phyloP scores from a whole-genome alignment of 2,888 invertebrate genomes.

The Aspidiotus rigidus region DNA sequence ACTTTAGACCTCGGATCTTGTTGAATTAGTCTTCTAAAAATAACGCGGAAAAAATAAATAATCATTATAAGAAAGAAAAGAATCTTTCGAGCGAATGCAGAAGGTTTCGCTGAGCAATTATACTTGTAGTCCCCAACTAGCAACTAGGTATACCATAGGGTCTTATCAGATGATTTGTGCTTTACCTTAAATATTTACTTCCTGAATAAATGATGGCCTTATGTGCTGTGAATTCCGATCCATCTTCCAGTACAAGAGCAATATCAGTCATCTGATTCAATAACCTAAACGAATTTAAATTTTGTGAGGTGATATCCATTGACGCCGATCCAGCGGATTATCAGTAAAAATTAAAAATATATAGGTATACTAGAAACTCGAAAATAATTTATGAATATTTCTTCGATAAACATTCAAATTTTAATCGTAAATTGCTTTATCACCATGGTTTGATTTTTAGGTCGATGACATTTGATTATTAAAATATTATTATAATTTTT shows the following conservation, averaged over 20 bases:
- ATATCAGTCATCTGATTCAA: conserved; percentile 27
- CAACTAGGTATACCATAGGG: not conserved
- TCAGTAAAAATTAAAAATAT: too few relatives aligned
- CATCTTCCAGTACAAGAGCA: conserved; percentile 20
- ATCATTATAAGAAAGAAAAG: not conserved
- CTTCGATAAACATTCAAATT: too few relatives aligned
- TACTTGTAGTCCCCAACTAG: not conserved
- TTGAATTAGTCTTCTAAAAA: conserved; percentile 11
- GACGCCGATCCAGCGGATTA: too few relatives aligned
- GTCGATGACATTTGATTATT: too few relatives aligned
- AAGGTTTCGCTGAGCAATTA: not conserved
- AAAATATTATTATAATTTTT: too few relatives aligned
- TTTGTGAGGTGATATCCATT: conserved; percentile 24
- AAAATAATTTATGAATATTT: too few relatives aligned
- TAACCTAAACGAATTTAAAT: conserved; percentile 27
- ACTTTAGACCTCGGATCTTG: conserved; percentile 12
- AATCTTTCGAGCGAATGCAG: not conserved
- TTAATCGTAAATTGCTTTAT: too few relatives aligned
- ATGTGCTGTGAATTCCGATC: conserved; percentile 25
- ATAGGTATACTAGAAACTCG: too few relatives aligned
- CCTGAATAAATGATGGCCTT: conserved; percentile 26
- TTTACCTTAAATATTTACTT: conserved; percentile 19
- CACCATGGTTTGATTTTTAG: too few relatives aligned
- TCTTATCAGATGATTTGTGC: too few relatives aligned
- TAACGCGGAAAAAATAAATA: not conserved